These are phyloP conservation scores for Camponotus floridanus DNA, from an alignment of 1,140 invertebrate species.

Conservation along the genomic window DNA sequence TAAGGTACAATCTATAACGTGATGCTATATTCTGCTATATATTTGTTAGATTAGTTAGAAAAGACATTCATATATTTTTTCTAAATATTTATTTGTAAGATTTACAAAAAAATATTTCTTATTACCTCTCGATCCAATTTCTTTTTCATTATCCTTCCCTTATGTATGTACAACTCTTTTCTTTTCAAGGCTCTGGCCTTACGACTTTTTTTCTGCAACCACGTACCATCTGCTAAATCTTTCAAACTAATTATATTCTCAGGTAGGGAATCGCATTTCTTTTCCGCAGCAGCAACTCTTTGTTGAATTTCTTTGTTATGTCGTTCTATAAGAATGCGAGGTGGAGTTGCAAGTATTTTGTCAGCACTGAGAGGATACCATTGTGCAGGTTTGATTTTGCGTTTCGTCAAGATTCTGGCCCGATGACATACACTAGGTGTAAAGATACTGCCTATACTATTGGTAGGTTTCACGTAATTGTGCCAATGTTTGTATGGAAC, in stretches of 20 bases:
- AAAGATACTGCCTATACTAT: constrained; percentile 89
- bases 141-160: constrained; percentile 21
- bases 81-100: background rate
- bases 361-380: constrained; percentile 80
- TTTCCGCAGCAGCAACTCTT: constrained; percentile 6
- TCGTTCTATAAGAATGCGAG: constrained; percentile 77
- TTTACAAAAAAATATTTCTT: constrained; percentile 20
- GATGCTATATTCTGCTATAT: background rate
- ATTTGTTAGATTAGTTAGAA: constrained; percentile 33
- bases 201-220: constrained; percentile 69
- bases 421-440: constrained; percentile 87
- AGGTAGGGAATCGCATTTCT: constrained; percentile 45
- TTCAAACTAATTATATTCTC: constrained; percentile 76
- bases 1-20: constrained; percentile 68
- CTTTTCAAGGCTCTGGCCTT: constrained; percentile 69
- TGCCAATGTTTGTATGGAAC: constrained; percentile 87
- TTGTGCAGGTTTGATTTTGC: constrained; percentile 75
- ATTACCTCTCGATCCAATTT: background rate
- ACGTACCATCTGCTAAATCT: constrained; percentile 75
- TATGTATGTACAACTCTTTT: constrained; percentile 29
- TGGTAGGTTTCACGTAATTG: constrained; percentile 88
- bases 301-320: constrained; percentile 71
- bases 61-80: constrained; percentile 21
- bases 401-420: constrained; percentile 85
- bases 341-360: constrained; percentile 85